Base-by-base conservation (phyloP, 2,888 invertebrate genomes). In the Penaeus monodon region DNA sequence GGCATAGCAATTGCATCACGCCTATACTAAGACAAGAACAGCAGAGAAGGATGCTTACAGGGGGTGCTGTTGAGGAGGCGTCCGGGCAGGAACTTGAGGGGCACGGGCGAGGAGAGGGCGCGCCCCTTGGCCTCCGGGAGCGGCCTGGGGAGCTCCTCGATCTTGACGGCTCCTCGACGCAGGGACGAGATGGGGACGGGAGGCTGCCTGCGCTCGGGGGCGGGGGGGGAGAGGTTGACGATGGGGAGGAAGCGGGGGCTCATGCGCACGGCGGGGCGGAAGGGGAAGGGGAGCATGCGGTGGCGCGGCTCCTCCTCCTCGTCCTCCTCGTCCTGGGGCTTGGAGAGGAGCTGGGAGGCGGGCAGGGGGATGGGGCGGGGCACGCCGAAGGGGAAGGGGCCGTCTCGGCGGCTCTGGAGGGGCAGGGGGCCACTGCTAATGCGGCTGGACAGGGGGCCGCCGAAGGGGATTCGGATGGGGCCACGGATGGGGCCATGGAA, bases 61-160 rank as follows among this genome's bases (percentile, higher is more conserved):
- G 81, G 84, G 63, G 88, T 79, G 29, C 84, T 79, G 68, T 73
- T 44, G 14, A 85, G 74, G 38, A 89, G 38, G 33, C 73, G 66
- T 27, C 79, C 79, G 10, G 82, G 89, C 27, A 66, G 85, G 70
- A 88, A 70, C 29, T 68, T 79, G 74, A 89, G 89, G 22, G 79
- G 65, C n/a, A 90, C 82, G 57, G 90, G 90, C 74, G 64, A 27
- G 29, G 83, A 68, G 20, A 88, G 83, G 68, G 90, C 90, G n/a
- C 90, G 84, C n/a, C 84, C 79, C 38, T 65, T 64, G 6, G 90
- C 86, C 65, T 88, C 88, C 17, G 86, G 88, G 57, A 86, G 64
- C 10, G 77, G 64, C 22, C 24, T 73, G 44, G 66, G 70, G n/a
- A 85, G 29, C 24, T 85, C 76, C 77, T 81, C 64, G 27, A 44